Conservation (phyloP, 2,113 vertebrate species). For the Chinchilla lanigera region DNA sequence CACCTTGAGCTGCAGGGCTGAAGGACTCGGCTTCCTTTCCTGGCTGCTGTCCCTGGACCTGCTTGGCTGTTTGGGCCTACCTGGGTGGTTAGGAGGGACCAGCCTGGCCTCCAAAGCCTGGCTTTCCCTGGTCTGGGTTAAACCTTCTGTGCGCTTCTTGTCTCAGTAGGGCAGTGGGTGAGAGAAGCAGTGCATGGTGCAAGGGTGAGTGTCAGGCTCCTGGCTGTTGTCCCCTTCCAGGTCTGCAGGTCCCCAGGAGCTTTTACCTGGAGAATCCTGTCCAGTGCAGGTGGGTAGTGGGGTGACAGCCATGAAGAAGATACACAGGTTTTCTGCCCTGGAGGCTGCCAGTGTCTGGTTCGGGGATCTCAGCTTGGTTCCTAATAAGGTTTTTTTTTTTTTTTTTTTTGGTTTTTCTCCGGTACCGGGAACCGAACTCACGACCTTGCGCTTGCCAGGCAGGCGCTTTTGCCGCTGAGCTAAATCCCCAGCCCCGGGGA, state of each 20-base stretch:
- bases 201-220: not conserved
- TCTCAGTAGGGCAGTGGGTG: too few relatives aligned
- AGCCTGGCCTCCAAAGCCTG: not conserved
- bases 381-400: too few relatives aligned
- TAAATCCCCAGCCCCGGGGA: too few relatives aligned
- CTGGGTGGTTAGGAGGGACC: too few relatives aligned
- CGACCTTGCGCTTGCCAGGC: too few relatives aligned
- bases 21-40: not conserved
- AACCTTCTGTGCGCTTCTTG: not conserved
- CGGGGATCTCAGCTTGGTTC: not conserved
- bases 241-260: not conserved
- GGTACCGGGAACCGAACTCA: too few relatives aligned
- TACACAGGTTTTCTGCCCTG: too few relatives aligned
- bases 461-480: too few relatives aligned
- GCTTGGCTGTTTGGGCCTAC: not conserved
- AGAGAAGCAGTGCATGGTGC: not conserved
- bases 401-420: too few relatives aligned
- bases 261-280: not conserved
- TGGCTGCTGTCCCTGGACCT: not conserved
- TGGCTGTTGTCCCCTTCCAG: not conserved
- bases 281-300: fast-evolving
- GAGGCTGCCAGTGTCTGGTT: not conserved
- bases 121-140: not conserved
- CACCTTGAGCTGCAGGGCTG: not conserved
- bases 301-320: not conserved